Conservation (phyloP, 2,797 vertebrate genomes). For the Urosaurus nigricauda region DNA sequence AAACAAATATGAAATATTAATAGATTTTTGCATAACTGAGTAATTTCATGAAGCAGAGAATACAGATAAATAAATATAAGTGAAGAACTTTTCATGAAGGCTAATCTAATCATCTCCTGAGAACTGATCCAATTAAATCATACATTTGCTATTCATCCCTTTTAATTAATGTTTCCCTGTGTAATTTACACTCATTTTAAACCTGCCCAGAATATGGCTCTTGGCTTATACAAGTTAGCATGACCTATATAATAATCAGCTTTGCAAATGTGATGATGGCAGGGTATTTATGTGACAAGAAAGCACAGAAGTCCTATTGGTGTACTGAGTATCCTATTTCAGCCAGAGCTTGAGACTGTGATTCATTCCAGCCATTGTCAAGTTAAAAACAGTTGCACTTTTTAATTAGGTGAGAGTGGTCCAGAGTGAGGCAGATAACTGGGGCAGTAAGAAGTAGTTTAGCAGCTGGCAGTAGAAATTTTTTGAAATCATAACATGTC, state of each 20-base stretch:
- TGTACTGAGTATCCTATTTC: background rate
- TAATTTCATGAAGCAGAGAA: constrained; percentile 14
- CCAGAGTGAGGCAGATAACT: background rate
- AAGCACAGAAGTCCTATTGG: background rate
- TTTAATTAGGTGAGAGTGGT: background rate
- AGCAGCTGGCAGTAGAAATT: background rate
- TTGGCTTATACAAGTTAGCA: constrained; percentile 14
- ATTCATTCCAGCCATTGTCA: background rate
- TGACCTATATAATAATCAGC: constrained; percentile 2
- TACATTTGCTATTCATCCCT: constrained; percentile 29
- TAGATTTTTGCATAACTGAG: background rate
- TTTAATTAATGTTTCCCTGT: constrained; percentile 33
- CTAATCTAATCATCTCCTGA: constrained; percentile 7
- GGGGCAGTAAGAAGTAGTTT: background rate
- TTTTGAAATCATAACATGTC: background rate
- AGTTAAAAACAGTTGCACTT: background rate
- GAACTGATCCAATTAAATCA: constrained; percentile 29
- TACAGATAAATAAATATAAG: background rate
- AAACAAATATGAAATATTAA: background rate
- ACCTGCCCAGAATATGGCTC: background rate
- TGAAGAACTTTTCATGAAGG: constrained; percentile 6
- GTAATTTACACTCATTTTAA: constrained; percentile 44
- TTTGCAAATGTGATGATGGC: constrained; percentile 14
- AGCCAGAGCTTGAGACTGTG: background rate
- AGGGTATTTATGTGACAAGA: constrained; percentile 21